Evolutionary conservation across 2,797 vertebrate species (phyloP).

Genomic region (Huso huso): DNA sequence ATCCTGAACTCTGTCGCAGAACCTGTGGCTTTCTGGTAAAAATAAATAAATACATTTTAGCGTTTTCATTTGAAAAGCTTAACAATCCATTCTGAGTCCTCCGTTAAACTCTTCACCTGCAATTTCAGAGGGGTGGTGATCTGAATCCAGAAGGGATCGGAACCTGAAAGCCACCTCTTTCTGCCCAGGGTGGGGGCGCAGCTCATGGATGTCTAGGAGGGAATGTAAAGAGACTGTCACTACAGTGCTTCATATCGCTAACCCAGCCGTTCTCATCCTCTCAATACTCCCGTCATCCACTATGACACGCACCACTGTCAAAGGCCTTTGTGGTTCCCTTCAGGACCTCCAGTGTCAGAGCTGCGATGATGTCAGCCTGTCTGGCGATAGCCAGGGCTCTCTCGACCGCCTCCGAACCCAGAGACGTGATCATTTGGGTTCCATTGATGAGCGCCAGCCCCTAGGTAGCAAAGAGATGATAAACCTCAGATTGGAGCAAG

Average conservation of each 20-base stretch:
- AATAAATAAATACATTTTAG: constrained; percentile 7
- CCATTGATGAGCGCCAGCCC: constrained; percentile 94
- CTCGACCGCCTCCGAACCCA: constrained; percentile 91
- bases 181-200: constrained; percentile 29
- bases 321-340: constrained; percentile 97
- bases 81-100: neutral
- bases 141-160: constrained; percentile 28
- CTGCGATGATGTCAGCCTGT: constrained; percentile 93
- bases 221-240: neutral
- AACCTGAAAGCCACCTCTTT: constrained; percentile 30
- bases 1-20: constrained; percentile 30
- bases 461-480: constrained; percentile 42
- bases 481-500: neutral
- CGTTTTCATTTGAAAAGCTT: neutral
- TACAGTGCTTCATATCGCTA: neutral
- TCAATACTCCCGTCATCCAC: neutral
- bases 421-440: constrained; percentile 96
- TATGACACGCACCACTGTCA: constrained; percentile 74
- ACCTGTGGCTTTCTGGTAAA: constrained; percentile 29
- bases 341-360: constrained; percentile 89
- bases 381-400: constrained; percentile 79
- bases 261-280: neutral
- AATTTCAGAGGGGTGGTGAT: constrained; percentile 32
- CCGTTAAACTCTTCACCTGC: constrained; percentile 9
- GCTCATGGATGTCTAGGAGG: constrained; percentile 26